These are phyloP conservation scores for Morus bassanus DNA, from an alignment of 2,797 vertebrate species.

Conservation along the genomic window DNA sequence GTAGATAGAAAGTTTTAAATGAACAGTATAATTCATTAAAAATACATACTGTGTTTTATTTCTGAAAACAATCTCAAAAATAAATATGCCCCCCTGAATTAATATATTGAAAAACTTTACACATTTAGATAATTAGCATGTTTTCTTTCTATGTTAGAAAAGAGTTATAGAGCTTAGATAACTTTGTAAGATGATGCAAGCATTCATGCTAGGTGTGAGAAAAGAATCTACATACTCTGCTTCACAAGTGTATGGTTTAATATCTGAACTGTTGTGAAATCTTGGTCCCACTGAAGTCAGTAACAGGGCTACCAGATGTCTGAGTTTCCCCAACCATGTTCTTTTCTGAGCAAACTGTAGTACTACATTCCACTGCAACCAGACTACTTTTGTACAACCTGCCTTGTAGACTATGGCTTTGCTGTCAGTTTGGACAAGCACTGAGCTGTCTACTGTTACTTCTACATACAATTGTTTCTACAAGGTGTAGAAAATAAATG, in stretches of 20 bases:
- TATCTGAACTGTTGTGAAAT: neutral
- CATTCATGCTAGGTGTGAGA: neutral
- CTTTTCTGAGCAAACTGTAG: neutral
- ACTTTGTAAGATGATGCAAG: neutral
- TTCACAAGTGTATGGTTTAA: neutral
- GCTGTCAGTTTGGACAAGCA: neutral
- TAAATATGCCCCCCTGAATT: neutral
- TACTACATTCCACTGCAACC: neutral
- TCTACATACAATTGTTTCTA: neutral
- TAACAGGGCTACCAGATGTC: neutral
- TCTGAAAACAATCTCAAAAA: neutral
- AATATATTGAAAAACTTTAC: neutral
- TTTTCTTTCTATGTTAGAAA: neutral
- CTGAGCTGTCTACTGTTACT: neutral
- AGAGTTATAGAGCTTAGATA: neutral
- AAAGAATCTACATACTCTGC: neutral
- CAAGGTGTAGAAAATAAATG: neutral
- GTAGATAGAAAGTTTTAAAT: neutral
- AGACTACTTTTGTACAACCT: neutral
- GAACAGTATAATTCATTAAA: neutral
- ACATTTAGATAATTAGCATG: neutral
- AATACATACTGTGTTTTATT: neutral
- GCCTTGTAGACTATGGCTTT: neutral
- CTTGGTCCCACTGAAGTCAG: neutral
- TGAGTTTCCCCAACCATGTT: neutral